Conservation (phyloP, 2,113 vertebrate genomes). For the Thalassoma bifasciatum region DNA sequence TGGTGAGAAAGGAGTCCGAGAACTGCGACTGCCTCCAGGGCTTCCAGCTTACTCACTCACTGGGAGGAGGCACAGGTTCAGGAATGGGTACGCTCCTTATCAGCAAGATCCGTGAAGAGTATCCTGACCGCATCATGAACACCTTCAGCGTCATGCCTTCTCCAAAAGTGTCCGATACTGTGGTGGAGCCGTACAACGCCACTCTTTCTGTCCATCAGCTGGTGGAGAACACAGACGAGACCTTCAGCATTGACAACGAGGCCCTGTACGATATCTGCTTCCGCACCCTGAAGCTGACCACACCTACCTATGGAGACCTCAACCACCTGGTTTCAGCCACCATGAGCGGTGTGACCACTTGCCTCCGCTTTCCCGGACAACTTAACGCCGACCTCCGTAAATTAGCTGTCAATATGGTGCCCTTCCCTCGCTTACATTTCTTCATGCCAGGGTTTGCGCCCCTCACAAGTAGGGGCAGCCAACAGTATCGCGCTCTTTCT, state of each 20-base stretch:
- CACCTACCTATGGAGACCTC: constrained; percentile 94
- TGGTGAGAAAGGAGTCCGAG: constrained; percentile 85
- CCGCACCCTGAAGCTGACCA: constrained; percentile 95
- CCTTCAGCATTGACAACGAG: constrained; percentile 98
- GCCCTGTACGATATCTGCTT: constrained; percentile 98
- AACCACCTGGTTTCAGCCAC: constrained; percentile 97
- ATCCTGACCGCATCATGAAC: constrained; percentile 95
- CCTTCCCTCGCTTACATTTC: constrained; percentile 96
- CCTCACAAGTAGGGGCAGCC: constrained; percentile 92
- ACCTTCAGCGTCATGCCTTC: constrained; percentile 95
- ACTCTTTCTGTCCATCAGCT: constrained; percentile 95
- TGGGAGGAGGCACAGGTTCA: constrained; percentile 91
- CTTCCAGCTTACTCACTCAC: constrained; percentile 92
- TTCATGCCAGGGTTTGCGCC: constrained; percentile 98
- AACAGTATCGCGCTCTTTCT: constrained; percentile 93
- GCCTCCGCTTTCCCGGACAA: constrained; percentile 93
- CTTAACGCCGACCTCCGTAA: constrained; percentile 96
- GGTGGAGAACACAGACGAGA: constrained; percentile 98
- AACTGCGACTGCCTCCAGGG: constrained; percentile 94
- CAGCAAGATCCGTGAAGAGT: constrained; percentile 95
- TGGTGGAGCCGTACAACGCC: constrained; percentile 97
- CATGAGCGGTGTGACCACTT: constrained; percentile 97
- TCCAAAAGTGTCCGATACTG: constrained; percentile 94
- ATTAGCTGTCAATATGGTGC: constrained; percentile 97
- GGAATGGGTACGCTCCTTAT: constrained; percentile 94